Evolutionary conservation across 2,797 vertebrate species (phyloP).

Genomic region (Schizopygopsis pylzovi): DNA sequence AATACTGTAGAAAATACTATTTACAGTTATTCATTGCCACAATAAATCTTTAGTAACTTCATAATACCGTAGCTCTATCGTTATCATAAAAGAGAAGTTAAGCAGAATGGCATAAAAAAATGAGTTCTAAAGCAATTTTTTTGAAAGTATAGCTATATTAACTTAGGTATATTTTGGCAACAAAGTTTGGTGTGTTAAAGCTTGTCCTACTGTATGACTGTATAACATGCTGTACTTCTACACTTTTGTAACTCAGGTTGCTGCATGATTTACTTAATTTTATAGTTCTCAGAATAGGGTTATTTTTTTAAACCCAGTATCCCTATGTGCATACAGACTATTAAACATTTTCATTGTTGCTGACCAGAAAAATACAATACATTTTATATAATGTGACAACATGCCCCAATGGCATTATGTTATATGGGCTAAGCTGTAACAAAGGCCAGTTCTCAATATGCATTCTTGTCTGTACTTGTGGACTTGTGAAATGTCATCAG

Average conservation of each 20-base stretch:
- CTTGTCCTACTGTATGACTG: too few relatives aligned
- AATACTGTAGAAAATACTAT: background rate
- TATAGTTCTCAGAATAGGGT: background rate
- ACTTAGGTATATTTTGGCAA: background rate
- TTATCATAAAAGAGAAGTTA: background rate
- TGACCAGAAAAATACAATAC: background rate
- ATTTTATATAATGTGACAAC: background rate
- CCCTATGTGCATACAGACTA: background rate
- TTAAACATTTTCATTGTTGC: background rate
- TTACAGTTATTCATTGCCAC: background rate
- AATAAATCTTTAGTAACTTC: background rate
- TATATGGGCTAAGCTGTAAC: background rate
- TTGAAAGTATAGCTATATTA: background rate
- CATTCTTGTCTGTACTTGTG: too few relatives aligned
- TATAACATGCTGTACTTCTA: background rate
- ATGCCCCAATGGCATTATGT: background rate
- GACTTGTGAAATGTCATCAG: too few relatives aligned
- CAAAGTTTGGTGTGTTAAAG: background rate
- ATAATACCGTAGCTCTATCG: background rate
- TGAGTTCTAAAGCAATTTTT: background rate
- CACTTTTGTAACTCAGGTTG: background rate
- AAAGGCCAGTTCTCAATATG: too few relatives aligned
- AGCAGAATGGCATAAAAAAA: background rate
- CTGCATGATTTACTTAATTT: background rate
- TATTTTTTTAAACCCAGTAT: background rate